Evolutionary conservation across 2,888 invertebrate species (phyloP), one percentile per base, ranked within the genome.

Genomic region (Ormyrus rosae): DNA sequence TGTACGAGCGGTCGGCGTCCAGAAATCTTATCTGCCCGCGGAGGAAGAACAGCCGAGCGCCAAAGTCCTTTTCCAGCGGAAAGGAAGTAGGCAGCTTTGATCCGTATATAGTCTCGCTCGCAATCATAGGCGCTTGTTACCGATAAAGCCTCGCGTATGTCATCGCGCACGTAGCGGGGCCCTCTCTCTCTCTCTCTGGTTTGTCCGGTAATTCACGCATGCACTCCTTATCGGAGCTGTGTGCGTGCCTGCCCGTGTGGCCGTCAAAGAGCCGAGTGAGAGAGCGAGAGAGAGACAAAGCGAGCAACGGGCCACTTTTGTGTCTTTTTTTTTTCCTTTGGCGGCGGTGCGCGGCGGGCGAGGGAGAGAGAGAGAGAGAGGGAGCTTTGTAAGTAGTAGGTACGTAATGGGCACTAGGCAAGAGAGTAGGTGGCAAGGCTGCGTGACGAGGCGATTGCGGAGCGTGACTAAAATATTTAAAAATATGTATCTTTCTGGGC

Each of bases 381-480:
- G 7, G 71, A 67, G 19, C 19, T 19, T 19, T 19, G 85, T 85
- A 86, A 85, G 85, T 86, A 86, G 84, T 85, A 85, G 85, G 84
- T 86, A 85, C 84, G 86, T 86, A 86, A 86, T 87, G 86, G 86
- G 84, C 81, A 86, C 83, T 82, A 85, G 88, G 73, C 65, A 67
- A 60, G 73, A 78, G 74, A 75, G 79, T 82, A 82, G 81, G 90
- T 90, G 90, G 90, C 89, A 90, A 90, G 90, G 87, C 90, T 90
- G 90, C 90, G 90, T 90, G 90, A 90, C 90, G 90, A 88, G 89
- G 89, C 89, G 89, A 90, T 90, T 90, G 90, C 90, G 87, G 86
- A 90, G 89, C 90, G 90, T 90, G 90, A 90, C 90, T 90, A 90
- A 90, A 90, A 90, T 90, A 90, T 90, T 90, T 90, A 90, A 90